Conservation (phyloP, 2,888 invertebrate species). For the Cacoxenus indagator region DNA sequence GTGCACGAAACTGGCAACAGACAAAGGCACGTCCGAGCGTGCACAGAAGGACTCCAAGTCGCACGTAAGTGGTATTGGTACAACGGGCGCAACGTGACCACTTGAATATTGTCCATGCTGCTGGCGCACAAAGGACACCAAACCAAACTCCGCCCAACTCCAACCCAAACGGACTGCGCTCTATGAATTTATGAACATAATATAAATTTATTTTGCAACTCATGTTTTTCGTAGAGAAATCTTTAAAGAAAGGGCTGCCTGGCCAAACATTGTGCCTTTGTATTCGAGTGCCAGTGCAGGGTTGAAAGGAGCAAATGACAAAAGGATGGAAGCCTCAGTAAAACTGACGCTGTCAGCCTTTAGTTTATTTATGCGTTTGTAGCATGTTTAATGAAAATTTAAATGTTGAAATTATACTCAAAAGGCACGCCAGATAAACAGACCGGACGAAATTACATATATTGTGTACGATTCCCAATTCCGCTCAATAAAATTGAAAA, state of each 20-base stretch:
- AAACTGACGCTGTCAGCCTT: slow-evolving; percentile 43
- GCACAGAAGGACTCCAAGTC: neutral
- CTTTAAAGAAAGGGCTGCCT: slow-evolving; percentile 42
- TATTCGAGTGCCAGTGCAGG: slow-evolving; percentile 35
- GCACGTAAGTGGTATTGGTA: neutral
- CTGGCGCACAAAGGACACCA: neutral
- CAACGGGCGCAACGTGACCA: neutral
- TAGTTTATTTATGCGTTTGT: slow-evolving; percentile 66
- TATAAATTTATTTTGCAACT: slow-evolving; percentile 68
- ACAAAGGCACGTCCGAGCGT: neutral
- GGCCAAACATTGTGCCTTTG: neutral
- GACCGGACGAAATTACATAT: slow-evolving; percentile 2
- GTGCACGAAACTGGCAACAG: neutral
- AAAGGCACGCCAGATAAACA: neutral
- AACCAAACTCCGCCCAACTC: too few species aligned
- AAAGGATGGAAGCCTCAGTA: neutral
- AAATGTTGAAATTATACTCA: slow-evolving; percentile 55
- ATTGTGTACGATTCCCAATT: slow-evolving; percentile 3
- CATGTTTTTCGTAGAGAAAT: slow-evolving; percentile 60
- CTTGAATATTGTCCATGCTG: neutral
- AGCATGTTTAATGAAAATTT: slow-evolving; percentile 66
- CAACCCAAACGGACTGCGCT: too few species aligned
- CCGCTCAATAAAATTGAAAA: slow-evolving; percentile 1
- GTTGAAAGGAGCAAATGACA: slow-evolving; percentile 25
- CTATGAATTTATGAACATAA: slow-evolving; percentile 69